phyloP scores from a whole-genome alignment of 2,888 invertebrate genomes.

The Tetragonisca angustula region DNA sequence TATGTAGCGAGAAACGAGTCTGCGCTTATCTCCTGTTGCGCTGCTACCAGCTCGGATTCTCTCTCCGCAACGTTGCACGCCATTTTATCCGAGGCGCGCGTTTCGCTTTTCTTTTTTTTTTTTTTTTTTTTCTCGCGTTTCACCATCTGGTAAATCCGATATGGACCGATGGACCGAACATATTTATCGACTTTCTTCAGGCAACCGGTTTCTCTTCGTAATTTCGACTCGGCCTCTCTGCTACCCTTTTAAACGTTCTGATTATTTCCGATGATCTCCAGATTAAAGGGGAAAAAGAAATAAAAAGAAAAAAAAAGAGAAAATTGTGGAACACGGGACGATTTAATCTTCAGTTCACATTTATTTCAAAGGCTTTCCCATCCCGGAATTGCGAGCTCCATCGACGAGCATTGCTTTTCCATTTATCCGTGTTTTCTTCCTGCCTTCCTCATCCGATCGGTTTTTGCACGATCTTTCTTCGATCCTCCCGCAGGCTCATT shows the following conservation, averaged over 20 bases:
- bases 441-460: background rate
- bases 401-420: background rate
- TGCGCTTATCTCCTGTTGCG: constrained; percentile 67
- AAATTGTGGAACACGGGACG: too few relatives aligned
- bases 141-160: constrained; percentile 40
- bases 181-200: constrained; percentile 74
- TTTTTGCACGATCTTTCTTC: background rate
- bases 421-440: background rate
- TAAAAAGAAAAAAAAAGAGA: too few relatives aligned
- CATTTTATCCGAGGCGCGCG: constrained; percentile 46
- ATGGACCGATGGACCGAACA: constrained; percentile 53
- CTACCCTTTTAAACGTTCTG: background rate
- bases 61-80: constrained; percentile 57
- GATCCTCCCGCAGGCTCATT: background rate
- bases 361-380: background rate
- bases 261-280: background rate
- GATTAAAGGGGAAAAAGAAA: background rate
- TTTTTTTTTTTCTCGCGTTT: constrained; percentile 22
- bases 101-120: constrained; percentile 6
- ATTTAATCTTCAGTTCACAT: background rate
- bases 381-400: background rate
- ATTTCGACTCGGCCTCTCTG: background rate
- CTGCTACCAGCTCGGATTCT: constrained; percentile 51
- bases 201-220: background rate
- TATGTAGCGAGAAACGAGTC: constrained; percentile 79